Evolutionary conservation across 2,113 vertebrate genomes (phyloP).

Genomic region (Machaerirhynchus nigripectus): DNA sequence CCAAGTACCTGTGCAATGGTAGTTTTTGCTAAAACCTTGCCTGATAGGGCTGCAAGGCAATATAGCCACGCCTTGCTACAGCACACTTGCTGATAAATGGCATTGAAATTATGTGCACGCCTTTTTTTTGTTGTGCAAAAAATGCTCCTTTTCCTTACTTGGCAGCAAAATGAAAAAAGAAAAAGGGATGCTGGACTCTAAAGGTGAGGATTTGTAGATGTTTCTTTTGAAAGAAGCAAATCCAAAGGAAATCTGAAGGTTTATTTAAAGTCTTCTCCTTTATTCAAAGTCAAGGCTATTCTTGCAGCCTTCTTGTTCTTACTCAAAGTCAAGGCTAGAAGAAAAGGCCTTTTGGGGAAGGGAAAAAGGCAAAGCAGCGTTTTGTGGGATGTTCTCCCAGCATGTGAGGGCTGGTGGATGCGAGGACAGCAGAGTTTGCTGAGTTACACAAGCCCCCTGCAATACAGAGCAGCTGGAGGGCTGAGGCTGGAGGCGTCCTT

Average conservation of each 20-base stretch:
- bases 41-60: neutral
- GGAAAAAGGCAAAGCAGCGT: neutral
- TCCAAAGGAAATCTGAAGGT: neutral
- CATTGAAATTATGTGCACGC: neutral
- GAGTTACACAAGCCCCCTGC: neutral
- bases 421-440: neutral
- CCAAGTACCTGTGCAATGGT: neutral
- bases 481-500: neutral
- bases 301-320: neutral
- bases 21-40: neutral
- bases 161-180: neutral
- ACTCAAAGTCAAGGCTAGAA: neutral
- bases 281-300: neutral
- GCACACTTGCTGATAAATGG: neutral
- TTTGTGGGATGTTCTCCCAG: neutral
- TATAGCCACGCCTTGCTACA: neutral
- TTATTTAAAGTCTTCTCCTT: neutral
- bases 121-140: neutral
- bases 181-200: neutral
- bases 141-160: neutral
- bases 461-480: neutral
- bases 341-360: neutral
- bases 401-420: neutral
- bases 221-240: neutral
- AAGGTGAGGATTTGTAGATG: neutral